Evolutionary conservation across 2,113 vertebrate species (phyloP).

Genomic region (Suncus etruscus): DNA sequence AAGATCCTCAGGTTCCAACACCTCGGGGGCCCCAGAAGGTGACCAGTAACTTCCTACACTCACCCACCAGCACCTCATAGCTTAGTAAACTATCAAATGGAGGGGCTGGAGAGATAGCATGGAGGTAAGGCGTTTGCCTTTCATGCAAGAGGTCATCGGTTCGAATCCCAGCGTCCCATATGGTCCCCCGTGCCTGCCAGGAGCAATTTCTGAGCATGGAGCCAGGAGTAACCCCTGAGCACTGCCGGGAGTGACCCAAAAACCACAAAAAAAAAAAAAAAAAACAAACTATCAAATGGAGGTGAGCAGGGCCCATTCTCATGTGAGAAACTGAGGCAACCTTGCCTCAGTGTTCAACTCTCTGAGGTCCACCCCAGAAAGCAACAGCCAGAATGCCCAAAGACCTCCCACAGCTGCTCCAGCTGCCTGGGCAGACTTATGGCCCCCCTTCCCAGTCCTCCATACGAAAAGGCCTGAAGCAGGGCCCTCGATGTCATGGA

Average conservation of each 20-base stretch:
- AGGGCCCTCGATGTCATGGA: neutral
- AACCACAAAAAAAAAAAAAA: too few relatives aligned
- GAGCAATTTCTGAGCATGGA: too few relatives aligned
- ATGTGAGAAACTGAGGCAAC: neutral
- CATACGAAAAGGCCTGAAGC: neutral
- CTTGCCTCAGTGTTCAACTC: neutral
- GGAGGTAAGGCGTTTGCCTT: too few relatives aligned
- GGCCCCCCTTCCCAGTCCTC: neutral
- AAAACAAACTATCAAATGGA: neutral
- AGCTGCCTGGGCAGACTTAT: neutral
- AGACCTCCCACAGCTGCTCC: neutral
- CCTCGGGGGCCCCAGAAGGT: neutral
- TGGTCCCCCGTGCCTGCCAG: too few relatives aligned
- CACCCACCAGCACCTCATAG: fast-evolving
- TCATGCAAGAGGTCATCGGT: too few relatives aligned
- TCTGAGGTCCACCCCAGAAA: neutral
- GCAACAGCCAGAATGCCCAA: neutral
- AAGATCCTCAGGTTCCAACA: fast-evolving
- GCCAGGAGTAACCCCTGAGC: too few relatives aligned
- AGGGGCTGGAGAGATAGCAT: too few relatives aligned
- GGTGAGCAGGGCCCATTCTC: neutral
- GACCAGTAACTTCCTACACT: neutral
- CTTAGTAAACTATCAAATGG: neutral
- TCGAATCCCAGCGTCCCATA: too few relatives aligned
- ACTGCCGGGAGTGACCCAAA: too few relatives aligned